These are phyloP conservation scores for Triplophysa dalaica DNA, from an alignment of 2,113 vertebrate species.

Conservation along the genomic window DNA sequence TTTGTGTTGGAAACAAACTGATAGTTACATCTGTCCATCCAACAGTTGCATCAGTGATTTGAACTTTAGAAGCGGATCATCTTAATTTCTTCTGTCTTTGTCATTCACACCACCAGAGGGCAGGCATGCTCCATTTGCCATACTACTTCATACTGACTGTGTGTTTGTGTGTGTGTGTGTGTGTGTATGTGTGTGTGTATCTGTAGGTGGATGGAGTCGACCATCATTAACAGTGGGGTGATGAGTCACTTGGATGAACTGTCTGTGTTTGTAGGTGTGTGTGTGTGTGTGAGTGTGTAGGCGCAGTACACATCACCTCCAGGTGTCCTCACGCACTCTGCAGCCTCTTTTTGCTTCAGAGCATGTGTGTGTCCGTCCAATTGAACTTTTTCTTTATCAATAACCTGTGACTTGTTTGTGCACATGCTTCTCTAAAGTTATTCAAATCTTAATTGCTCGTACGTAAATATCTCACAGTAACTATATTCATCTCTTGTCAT, in stretches of 20 bases:
- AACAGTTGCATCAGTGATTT: no score
- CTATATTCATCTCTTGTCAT: background rate
- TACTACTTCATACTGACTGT: background rate
- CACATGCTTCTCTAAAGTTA: no score
- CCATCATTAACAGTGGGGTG: conserved; percentile 63
- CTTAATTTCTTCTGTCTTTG: background rate
- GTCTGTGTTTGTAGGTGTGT: conserved; percentile 3
- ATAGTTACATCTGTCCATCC: no score
- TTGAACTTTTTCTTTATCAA: conserved; percentile 36
- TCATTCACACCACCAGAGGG: conserved; percentile 27
- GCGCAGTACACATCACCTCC: conserved; percentile 63
- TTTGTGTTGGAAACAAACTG: no score
- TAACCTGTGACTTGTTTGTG: background rate
- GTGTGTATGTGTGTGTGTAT: conserved; percentile 3
- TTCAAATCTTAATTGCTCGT: no score
- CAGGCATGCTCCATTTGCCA: conserved; percentile 2
- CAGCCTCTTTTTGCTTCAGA: no score
- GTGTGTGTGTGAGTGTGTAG: background rate
- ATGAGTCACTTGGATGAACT: conserved; percentile 66
- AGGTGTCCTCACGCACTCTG: conserved; percentile 69
- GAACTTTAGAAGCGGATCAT: no score
- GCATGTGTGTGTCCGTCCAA: no score
- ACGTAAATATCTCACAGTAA: background rate
- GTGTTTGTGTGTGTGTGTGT: background rate
- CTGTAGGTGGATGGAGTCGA: conserved; percentile 57